Evolutionary conservation across 2,797 vertebrate species (phyloP), one percentile per base, ranked within the genome.

Genomic region (Hippoglossus hippoglossus): DNA sequence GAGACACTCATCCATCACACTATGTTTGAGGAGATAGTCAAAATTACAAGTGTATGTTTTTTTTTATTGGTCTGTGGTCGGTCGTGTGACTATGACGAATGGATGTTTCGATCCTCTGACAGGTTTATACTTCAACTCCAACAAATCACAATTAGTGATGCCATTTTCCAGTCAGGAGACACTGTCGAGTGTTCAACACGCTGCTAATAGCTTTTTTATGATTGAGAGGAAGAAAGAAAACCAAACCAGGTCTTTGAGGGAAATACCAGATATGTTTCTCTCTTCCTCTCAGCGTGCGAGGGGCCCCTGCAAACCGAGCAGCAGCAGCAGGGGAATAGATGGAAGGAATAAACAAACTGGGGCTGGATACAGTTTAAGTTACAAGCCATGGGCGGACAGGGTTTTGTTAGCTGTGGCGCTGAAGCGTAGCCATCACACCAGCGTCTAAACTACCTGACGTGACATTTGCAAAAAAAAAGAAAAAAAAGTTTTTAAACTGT

Each of bases 61-160:
- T 44, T 15, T 71, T 28, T 2, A 31, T 22, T 61, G 15, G 50
- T 58, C 44, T 51, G 36, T 41, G n/a, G 31, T 52, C 0, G 44
- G 7, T 44, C 2, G 46, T 5, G 31, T 69, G 51, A 77, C 24
- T 5, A 26, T 69, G 71, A 81, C 72, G 39, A 47, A 73, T 71
- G 44, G 19, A n/a, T 57, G 15, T 49, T 44, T 80, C 46, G 52
- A 39, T 71, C 67, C 67, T 60, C n/a, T 39, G 9, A 77, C 47
- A 50, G 25, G 9, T 47, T 25, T 36, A 15, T 11, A 73, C 26
- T 73, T 9, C 15, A 54, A 63, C 5, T 24, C 7, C 26, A 19
- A 21, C 2, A 67, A 52, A 56, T 64, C 50, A 22, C 4, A 47
- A 47, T 46, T 49, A 49, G 47, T n/a, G 47, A 49, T 49, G 19